Conservation (phyloP, 1,140 invertebrate genomes). For the Holotrichia oblita region DNA sequence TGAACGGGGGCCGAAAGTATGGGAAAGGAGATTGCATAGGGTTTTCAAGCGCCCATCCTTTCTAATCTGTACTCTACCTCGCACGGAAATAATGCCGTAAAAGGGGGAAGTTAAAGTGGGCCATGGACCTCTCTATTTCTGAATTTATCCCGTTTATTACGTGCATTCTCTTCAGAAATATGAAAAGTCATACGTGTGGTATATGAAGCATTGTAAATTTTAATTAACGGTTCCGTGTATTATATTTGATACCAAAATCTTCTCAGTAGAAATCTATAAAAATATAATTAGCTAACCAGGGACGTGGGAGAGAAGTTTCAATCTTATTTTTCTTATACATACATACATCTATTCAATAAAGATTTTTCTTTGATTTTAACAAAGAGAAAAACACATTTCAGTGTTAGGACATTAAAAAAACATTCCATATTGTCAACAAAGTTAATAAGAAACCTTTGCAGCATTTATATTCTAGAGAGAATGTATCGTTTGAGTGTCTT, state of each 20-base stretch:
- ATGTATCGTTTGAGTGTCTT: no score
- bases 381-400: no score
- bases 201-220: background rate
- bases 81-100: slow-evolving; percentile 3
- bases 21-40: background rate
- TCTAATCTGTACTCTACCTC: background rate
- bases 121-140: background rate
- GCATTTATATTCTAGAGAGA: no score
- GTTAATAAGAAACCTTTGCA: no score
- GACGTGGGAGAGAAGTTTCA: no score
- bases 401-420: no score
- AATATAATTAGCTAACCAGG: no score
- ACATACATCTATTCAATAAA: no score
- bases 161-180: background rate
- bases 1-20: background rate
- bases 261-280: no score
- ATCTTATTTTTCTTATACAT: no score
- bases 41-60: background rate
- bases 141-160: background rate
- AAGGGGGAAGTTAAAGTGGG: background rate
- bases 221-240: background rate
- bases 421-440: no score
- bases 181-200: background rate
- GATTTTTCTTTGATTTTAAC: no score
- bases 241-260: background rate